Base-by-base conservation (phyloP, 2,113 vertebrate species). In the Istiophorus platypterus region DNA sequence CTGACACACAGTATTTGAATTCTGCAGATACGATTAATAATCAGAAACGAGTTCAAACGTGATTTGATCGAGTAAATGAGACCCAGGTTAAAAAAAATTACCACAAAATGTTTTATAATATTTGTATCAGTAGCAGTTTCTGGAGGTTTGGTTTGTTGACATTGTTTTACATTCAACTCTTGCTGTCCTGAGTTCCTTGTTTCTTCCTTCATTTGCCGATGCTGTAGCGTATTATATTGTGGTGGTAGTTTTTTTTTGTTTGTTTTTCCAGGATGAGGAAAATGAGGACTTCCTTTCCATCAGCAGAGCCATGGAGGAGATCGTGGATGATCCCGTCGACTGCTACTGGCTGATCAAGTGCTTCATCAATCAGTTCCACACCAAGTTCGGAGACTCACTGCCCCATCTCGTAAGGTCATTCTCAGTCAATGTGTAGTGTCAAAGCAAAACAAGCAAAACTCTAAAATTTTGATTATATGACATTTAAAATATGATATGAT, bases 281-380 rank as follows among this genome's bases (percentile, higher is more conserved):
- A 96, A 98, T 84, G 95, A 97, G 88, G 95, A 96, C 69, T 99
- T 99, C 83, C 95, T 99, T 73, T 95, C 97, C 68, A 95, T 99
- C 87, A 96, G 95, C 12, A 95, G 94, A 89, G 96, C 97, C 39
- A 97, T 99, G 97, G 96, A 97, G 75, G 97, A 99, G 84, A 97
- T 99, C 77, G 96, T 97, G 15, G 97, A 98, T 20, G 97, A 98
- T 69, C 94, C 94, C 0, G 88, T 98, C 0, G 97, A 99, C 88
- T 98, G 97, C 82, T 99, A 99, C 29, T 99, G 98, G 98, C 96
- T 99, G 10, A 95, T 96, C 57, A 98, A 96, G 62, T 96, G 95
- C 83, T 99, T 99, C 63, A 92, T 99, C 83, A 97, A 94, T 88
- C 98, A 99, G 82, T 95, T 98, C 67, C 96, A 96, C 51, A 94